Conservation (phyloP, 2,888 invertebrate species). For the Hydriomena furcata region DNA sequence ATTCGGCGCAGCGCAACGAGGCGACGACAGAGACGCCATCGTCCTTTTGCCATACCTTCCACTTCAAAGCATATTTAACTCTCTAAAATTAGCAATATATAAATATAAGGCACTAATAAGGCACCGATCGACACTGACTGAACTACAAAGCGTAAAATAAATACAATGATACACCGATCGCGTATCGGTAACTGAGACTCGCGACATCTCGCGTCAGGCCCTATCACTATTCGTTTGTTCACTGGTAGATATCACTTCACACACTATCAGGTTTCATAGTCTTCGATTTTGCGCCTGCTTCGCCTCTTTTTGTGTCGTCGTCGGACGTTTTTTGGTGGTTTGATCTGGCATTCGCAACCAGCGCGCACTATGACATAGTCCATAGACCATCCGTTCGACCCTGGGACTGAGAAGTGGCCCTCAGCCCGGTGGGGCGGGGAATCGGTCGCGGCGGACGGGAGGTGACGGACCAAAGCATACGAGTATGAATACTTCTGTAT, state of each 20-base stretch:
- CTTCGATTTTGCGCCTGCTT: constrained; percentile 59
- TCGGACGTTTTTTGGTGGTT: constrained; percentile 77
- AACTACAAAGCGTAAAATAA: constrained; percentile 70
- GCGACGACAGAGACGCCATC: constrained; percentile 7
- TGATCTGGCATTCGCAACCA: constrained; percentile 93
- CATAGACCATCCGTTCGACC: constrained; percentile 87
- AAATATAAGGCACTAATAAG: constrained; percentile 60
- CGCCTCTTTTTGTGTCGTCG: constrained; percentile 65
- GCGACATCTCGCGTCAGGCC: constrained; percentile 33
- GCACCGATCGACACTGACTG: constrained; percentile 60
- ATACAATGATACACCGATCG: constrained; percentile 56
- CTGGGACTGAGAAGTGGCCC: constrained; percentile 76
- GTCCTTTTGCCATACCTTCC: constrained; percentile 25
- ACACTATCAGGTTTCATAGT: constrained; percentile 69
- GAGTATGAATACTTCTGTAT: constrained; percentile 92
- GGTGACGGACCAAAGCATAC: constrained; percentile 90
- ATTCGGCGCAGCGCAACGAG: not conserved
- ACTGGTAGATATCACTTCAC: constrained; percentile 45
- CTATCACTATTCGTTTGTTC: constrained; percentile 42
- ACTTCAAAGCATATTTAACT: constrained; percentile 34
- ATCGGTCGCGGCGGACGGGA: constrained; percentile 63
- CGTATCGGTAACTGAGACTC: constrained; percentile 33
- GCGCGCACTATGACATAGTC: constrained; percentile 93
- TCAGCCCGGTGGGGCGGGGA: constrained; percentile 67
- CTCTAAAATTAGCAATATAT: constrained; percentile 36